Percentiles rank a stretch among this genome's conserved stretches.
phyloP scores from a whole-genome alignment of 2,888 invertebrate genomes.

The Gnatocerus cornutus region DNA sequence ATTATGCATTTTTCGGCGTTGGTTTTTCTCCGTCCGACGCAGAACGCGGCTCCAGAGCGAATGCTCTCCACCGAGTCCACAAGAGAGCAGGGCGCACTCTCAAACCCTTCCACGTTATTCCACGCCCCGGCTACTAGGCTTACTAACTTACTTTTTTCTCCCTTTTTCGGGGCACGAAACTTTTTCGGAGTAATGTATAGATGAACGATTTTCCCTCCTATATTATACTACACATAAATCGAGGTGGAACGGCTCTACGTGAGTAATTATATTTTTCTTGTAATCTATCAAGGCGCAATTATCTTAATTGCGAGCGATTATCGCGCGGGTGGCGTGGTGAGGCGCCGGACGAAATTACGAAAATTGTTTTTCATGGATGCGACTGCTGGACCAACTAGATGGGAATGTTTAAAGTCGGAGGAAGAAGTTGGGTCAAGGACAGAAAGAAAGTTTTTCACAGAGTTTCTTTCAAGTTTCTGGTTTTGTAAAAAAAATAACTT shows the following conservation, averaged over 20 bases:
- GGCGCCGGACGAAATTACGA: slow-evolving; percentile 30
- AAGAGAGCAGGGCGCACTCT: slow-evolving; percentile 59
- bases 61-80: slow-evolving; percentile 12
- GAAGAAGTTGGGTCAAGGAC: neutral
- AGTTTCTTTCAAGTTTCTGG: too few relatives aligned
- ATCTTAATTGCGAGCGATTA: slow-evolving; percentile 44
- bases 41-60: slow-evolving; percentile 13
- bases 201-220: slow-evolving; percentile 50
- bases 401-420: neutral
- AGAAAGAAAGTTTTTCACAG: neutral
- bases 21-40: slow-evolving; percentile 9
- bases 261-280: slow-evolving; percentile 49
- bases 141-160: slow-evolving; percentile 68
- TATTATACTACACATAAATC: slow-evolving; percentile 50
- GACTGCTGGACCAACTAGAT: neutral
- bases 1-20: slow-evolving; percentile 25
- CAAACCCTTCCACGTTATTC: slow-evolving; percentile 65
- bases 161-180: slow-evolving; percentile 59
- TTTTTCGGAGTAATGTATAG: slow-evolving; percentile 59
- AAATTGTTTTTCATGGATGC: slow-evolving; percentile 20
- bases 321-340: slow-evolving; percentile 5
- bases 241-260: slow-evolving; percentile 43
- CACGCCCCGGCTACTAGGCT: slow-evolving; percentile 69
- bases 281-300: slow-evolving; percentile 52
- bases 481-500: too few relatives aligned